Percentiles rank a stretch among this genome's conserved stretches.
These are phyloP conservation scores for Opisthocomus hoazin DNA, from an alignment of 2,113 vertebrate genomes.

Conservation along the genomic window DNA sequence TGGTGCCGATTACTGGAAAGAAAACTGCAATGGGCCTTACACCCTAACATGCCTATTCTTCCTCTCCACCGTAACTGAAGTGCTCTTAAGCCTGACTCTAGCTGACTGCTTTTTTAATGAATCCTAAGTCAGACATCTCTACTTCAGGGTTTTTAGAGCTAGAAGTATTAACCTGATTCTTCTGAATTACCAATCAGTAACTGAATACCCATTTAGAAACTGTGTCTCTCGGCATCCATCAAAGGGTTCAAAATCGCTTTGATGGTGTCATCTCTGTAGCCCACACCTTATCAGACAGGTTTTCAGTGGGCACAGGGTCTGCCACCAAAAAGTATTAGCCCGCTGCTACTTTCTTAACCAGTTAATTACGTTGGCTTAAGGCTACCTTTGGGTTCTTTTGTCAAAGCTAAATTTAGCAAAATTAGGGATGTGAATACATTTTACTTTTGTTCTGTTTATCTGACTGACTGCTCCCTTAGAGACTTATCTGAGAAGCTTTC, in stretches of 20 bases:
- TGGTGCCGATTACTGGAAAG: background rate
- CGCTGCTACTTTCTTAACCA: constrained; percentile 5
- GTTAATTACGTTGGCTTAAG: constrained; percentile 12
- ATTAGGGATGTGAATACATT: constrained; percentile 28
- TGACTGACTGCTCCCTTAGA: constrained; percentile 41
- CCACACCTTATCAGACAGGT: background rate
- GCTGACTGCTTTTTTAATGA: constrained; percentile 42
- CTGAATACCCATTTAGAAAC: constrained; percentile 29
- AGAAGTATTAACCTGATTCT: constrained; percentile 30
- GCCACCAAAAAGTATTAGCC: background rate
- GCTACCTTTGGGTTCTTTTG: background rate
- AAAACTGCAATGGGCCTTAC: background rate
- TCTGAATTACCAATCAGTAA: constrained; percentile 42
- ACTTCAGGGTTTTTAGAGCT: constrained; percentile 31
- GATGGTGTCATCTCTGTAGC: constrained; percentile 2
- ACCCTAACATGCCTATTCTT: background rate
- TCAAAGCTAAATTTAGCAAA: constrained; percentile 29
- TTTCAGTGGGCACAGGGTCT: background rate
- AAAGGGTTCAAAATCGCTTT: constrained; percentile 47
- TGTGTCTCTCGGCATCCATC: background rate
- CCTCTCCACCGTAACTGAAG: background rate
- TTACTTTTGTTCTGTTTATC: constrained; percentile 61
- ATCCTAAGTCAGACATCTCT: constrained; percentile 16
- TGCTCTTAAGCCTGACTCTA: background rate
- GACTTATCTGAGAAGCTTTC: constrained; percentile 39